These are phyloP conservation scores for Pavo muticus DNA, from an alignment of 2,113 vertebrate species.

Conservation along the genomic window DNA sequence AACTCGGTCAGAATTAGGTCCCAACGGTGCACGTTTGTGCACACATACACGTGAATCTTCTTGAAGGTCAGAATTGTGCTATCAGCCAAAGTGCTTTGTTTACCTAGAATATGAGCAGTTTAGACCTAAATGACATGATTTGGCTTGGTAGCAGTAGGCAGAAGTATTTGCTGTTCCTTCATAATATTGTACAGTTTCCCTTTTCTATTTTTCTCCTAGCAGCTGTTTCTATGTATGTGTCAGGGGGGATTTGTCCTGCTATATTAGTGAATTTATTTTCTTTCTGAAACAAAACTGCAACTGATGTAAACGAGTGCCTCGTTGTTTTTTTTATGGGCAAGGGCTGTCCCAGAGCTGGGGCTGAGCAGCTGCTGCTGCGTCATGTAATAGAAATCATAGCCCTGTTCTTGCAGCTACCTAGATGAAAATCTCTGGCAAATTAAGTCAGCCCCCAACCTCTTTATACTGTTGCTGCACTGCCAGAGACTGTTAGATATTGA, in stretches of 20 bases:
- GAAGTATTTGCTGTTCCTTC: neutral
- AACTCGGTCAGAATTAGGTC: neutral
- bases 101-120: neutral
- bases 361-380: conserved; percentile 39
- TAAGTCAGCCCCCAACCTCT: conserved; percentile 1
- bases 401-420: neutral
- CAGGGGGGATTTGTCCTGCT: neutral
- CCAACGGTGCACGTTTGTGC: neutral
- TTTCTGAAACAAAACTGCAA: conserved; percentile 10
- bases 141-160: neutral
- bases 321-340: neutral
- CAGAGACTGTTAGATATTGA: conserved; percentile 1
- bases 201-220: neutral
- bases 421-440: conserved; percentile 24
- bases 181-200: neutral
- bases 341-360: neutral
- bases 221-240: neutral
- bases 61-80: neutral
- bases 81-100: neutral
- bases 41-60: no score
- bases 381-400: neutral
- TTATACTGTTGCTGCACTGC: neutral
- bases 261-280: neutral
- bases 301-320: neutral
- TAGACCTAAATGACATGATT: neutral